Percentiles rank a stretch among this genome's conserved stretches.
These are phyloP conservation scores for Platycheirus albimanus DNA, from an alignment of 2,888 invertebrate species.

Conservation along the genomic window DNA sequence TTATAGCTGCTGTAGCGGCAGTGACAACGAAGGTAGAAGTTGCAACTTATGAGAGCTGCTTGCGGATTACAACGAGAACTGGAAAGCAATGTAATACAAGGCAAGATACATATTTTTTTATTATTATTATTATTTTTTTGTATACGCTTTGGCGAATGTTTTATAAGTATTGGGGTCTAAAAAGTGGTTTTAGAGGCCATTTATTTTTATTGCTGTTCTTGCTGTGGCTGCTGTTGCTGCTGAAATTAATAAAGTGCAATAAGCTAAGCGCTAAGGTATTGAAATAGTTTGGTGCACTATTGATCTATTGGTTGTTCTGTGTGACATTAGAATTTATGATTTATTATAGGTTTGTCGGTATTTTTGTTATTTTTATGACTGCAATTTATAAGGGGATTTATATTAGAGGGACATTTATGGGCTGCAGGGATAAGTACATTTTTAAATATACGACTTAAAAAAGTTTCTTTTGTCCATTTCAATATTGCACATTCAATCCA, in stretches of 20 bases:
- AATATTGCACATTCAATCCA: too few relatives aligned
- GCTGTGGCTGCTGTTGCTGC: conserved; percentile 15
- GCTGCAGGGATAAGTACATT: too few relatives aligned
- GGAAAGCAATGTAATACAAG: conserved; percentile 74
- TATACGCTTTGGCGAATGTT: neutral
- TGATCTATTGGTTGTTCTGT: conserved; percentile 4
- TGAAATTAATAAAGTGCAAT: neutral
- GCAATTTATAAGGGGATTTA: neutral
- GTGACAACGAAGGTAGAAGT: conserved; percentile 40
- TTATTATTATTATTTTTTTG: conserved; percentile 34
- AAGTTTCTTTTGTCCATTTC: too few relatives aligned
- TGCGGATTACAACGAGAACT: conserved; percentile 69
- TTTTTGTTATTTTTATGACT: neutral
- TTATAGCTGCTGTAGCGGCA: conserved; percentile 25
- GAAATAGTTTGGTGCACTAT: neutral
- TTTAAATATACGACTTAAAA: too few relatives aligned
- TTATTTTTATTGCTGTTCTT: conserved; percentile 18
- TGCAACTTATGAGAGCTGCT: conserved; percentile 64
- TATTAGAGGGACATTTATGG: neutral
- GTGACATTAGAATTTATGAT: conserved; percentile 16
- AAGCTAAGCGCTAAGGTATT: neutral
- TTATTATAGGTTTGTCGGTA: neutral
- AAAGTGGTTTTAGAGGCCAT: conserved; percentile 32
- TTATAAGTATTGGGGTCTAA: conserved; percentile 27
- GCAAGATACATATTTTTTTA: conserved; percentile 62